Evolutionary conservation across 2,113 vertebrate species (phyloP).

Genomic region (Sorex araneus): DNA sequence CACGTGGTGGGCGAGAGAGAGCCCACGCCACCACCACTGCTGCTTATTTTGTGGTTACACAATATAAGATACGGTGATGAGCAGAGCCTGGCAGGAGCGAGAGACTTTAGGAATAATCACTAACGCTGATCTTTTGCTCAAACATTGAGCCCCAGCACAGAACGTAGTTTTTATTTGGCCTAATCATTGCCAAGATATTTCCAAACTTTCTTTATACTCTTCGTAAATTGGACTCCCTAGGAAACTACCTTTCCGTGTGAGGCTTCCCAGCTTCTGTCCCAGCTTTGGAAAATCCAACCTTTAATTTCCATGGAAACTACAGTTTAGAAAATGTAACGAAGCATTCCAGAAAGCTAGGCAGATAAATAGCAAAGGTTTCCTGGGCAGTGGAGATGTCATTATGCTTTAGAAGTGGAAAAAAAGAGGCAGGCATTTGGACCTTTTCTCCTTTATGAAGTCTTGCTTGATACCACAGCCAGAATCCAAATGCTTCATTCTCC

Average conservation of each 20-base stretch:
- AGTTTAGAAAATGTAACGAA: background rate
- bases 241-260: background rate
- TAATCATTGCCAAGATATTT: background rate
- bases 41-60: too few relatives aligned
- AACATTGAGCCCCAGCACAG: background rate
- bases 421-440: background rate
- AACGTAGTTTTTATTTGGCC: background rate
- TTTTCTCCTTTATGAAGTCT: slow-evolving; percentile 2
- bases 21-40: too few relatives aligned
- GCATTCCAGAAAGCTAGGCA: background rate
- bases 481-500: background rate
- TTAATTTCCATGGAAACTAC: background rate
- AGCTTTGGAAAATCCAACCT: background rate
- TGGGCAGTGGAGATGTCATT: background rate
- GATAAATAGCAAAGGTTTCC: background rate
- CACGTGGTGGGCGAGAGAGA: too few relatives aligned
- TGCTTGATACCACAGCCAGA: slow-evolving; percentile 27
- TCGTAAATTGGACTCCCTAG: background rate
- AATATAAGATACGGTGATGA: background rate
- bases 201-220: background rate
- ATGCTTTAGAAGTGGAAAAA: background rate
- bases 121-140: background rate
- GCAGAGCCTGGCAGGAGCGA: too few relatives aligned
- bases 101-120: background rate
- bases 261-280: background rate